phyloP scores from a whole-genome alignment of 1,140 invertebrate species.

The Neodiprion fabricii region DNA sequence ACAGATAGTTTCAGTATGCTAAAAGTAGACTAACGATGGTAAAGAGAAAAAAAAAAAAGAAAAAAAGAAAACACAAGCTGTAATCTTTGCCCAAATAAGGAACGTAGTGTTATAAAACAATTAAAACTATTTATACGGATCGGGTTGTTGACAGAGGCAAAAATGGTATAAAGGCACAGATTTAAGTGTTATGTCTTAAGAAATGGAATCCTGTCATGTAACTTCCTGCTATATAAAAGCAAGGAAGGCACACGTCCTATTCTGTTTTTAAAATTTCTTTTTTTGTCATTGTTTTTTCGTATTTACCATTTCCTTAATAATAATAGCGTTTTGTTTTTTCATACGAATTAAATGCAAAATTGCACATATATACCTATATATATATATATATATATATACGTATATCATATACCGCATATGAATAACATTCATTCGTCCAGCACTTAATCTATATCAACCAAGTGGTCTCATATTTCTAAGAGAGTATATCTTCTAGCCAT shows the following conservation, averaged over 20 bases:
- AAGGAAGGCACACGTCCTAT: constrained; percentile 6
- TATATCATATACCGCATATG: constrained; percentile 23
- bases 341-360: background rate
- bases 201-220: constrained; percentile 32
- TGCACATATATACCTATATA: constrained; percentile 13
- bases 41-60: constrained; percentile 21
- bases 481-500: no score
- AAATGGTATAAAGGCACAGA: constrained; percentile 49
- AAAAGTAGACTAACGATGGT: constrained; percentile 20
- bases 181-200: constrained; percentile 39
- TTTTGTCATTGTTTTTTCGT: background rate
- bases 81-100: constrained; percentile 24
- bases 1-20: background rate
- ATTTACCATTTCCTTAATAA: no score
- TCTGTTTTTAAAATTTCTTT: background rate
- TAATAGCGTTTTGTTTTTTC: no score
- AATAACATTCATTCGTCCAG: constrained; percentile 11
- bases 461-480: no score
- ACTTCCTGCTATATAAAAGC: constrained; percentile 27
- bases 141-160: constrained; percentile 40
- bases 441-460: no score
- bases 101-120: no score
- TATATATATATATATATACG: constrained; percentile 29
- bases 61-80: constrained; percentile 27
- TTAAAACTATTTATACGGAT: no score